These are phyloP conservation scores for Hypothenemus hampei DNA, from an alignment of 1,140 invertebrate genomes.

Conservation along the genomic window DNA sequence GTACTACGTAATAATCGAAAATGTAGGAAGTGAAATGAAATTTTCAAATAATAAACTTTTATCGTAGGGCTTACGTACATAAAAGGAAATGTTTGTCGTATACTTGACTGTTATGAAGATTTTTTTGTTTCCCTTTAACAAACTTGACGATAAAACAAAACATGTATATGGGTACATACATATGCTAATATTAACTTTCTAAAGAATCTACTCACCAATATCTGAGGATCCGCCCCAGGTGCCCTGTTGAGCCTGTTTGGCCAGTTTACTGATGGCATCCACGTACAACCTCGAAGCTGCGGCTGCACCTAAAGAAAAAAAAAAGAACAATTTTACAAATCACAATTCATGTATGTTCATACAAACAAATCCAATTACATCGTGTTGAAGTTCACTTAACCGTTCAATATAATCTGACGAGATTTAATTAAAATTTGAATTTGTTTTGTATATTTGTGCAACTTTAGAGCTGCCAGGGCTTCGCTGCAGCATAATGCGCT, in stretches of 20 bases:
- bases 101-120: too few species aligned
- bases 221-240: conserved; percentile 84
- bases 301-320: conserved; percentile 66
- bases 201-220: conserved; percentile 78
- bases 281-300: conserved; percentile 81
- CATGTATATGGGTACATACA: too few species aligned
- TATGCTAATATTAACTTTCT: too few species aligned
- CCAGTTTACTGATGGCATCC: conserved; percentile 79
- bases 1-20: too few species aligned
- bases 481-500: too few species aligned
- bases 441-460: neutral
- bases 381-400: neutral
- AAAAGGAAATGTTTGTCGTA: too few species aligned
- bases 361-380: neutral
- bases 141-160: too few species aligned
- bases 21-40: too few species aligned
- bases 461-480: neutral
- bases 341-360: neutral
- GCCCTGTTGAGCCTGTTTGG: conserved; percentile 79
- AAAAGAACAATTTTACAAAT: neutral
- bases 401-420: neutral
- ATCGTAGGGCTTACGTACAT: too few species aligned
- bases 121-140: too few species aligned
- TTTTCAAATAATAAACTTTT: too few species aligned
- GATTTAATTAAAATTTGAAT: conserved; percentile 2